Base-by-base conservation (phyloP, 2,113 vertebrate genomes). In the Gallinago jamesoni region DNA sequence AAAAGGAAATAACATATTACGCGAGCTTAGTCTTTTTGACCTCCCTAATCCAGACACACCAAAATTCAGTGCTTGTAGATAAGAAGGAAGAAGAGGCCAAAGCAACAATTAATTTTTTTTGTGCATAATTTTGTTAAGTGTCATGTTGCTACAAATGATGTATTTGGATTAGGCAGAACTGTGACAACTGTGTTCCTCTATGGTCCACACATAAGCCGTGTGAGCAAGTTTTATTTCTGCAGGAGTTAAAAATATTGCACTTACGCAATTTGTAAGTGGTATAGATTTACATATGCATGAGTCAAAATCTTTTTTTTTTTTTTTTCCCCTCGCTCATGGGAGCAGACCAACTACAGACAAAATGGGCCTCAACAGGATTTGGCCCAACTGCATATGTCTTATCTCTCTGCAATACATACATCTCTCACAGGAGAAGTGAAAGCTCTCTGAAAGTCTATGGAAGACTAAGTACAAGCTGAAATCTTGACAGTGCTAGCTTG, bases 241-340 rank as follows among this genome's bases (percentile, higher is more conserved):
- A 75, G 66, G 77, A 89, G 84, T 82, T 84, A 94, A 94, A 93
- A 94, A 84, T 81, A 77, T 8, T 66, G 24, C 31, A 60, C 27
- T 76, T 83, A 73, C 0, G 28, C 37, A 76, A 47, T 63, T 55
- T 90, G 10, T 78, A 91, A 94, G 72, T 47, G 53, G 48, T 72
- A 87, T 47, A 68, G 73, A 81, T 91, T 89, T 84, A 81, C 52
- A 67, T 59, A 74, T 48, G 47, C 60, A 78, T 31, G 66, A 91
- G 48, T 82, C 16, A 31, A 86, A 83, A 18, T 10, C 5, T 52
- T 78, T 66, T 74, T 59, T 55, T 35, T n/a, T 60, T 45, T 59
- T 16, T 37, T 3, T 2, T 16, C 41, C 19, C 55, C 9, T 72
- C 59, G 12, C 27, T 92, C 12, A 5, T 68, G 7, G 31, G 52